Evolutionary conservation across 2,797 vertebrate genomes (phyloP).

Genomic region (Sebastes umbrosus): DNA sequence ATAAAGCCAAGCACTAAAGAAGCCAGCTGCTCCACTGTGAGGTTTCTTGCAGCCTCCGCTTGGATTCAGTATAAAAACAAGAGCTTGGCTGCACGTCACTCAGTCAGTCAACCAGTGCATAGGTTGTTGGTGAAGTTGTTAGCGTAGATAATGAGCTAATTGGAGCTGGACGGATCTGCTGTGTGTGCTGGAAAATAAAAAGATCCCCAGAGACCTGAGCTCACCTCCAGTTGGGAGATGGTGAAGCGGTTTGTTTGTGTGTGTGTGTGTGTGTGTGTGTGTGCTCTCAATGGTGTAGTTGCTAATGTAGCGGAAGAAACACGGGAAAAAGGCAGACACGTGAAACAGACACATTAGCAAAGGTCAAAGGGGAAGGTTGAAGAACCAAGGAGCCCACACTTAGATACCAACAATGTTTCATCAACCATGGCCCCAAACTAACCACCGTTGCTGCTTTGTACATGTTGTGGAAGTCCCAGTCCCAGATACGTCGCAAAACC

Average conservation of each 20-base stretch:
- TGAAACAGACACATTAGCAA: constrained; percentile 25
- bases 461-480: too few species aligned
- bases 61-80: constrained; percentile 9
- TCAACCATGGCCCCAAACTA: too few species aligned
- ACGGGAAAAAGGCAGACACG: not conserved
- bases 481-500: too few species aligned
- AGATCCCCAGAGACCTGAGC: constrained; percentile 74
- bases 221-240: constrained; percentile 61
- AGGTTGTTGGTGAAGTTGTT: constrained; percentile 62
- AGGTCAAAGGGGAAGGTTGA: constrained; percentile 33
- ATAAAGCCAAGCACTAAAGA: not conserved
- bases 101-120: constrained; percentile 30
- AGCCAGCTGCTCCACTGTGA: not conserved
- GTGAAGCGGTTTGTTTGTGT: not conserved
- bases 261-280: constrained; percentile 12
- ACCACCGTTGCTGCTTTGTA: too few species aligned
- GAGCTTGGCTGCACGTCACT: constrained; percentile 28
- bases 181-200: constrained; percentile 78
- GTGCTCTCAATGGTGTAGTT: constrained; percentile 70
- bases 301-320: constrained; percentile 80
- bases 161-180: constrained; percentile 75
- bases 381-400: not conserved
- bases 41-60: not conserved
- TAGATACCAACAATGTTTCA: too few species aligned
- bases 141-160: constrained; percentile 77